These are phyloP conservation scores for Chaenocephalus aceratus DNA, from an alignment of 2,113 vertebrate genomes.

Conservation along the genomic window DNA sequence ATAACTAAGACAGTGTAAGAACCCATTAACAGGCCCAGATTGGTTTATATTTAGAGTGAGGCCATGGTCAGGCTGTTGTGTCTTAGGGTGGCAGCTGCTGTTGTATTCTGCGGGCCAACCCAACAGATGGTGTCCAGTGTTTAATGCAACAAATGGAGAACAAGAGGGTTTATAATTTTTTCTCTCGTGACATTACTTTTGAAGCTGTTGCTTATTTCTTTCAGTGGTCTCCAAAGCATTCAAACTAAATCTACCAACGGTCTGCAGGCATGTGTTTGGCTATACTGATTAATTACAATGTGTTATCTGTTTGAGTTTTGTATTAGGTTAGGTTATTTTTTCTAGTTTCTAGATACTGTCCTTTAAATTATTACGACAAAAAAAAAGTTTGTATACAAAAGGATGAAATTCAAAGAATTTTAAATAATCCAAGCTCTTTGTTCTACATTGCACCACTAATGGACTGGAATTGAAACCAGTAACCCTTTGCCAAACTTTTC, in stretches of 20 bases:
- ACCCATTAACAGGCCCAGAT: conserved; percentile 58
- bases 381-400: conserved; percentile 22
- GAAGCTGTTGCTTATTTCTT: conserved; percentile 64
- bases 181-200: conserved; percentile 67
- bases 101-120: conserved; percentile 55
- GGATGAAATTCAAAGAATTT: conserved; percentile 20
- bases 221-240: conserved; percentile 33
- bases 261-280: conserved; percentile 1
- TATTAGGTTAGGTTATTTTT: no score
- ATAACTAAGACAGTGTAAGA: conserved; percentile 49
- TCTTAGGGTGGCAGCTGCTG: conserved; percentile 77
- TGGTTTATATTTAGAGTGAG: conserved; percentile 69
- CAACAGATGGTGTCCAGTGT: conserved; percentile 83
- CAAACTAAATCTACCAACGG: conserved; percentile 55
- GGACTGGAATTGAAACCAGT: conserved; percentile 32
- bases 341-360: conserved; percentile 11
- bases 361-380: conserved; percentile 18
- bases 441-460: conserved; percentile 32
- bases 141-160: conserved; percentile 82
- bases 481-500: conserved; percentile 36
- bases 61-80: conserved; percentile 62
- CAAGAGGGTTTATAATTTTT: conserved; percentile 75
- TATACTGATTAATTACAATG: not conserved
- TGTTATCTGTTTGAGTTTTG: conserved; percentile 2
- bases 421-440: conserved; percentile 28